Conservation (phyloP, 2,797 vertebrate genomes). For the Sciurus vulgaris region DNA sequence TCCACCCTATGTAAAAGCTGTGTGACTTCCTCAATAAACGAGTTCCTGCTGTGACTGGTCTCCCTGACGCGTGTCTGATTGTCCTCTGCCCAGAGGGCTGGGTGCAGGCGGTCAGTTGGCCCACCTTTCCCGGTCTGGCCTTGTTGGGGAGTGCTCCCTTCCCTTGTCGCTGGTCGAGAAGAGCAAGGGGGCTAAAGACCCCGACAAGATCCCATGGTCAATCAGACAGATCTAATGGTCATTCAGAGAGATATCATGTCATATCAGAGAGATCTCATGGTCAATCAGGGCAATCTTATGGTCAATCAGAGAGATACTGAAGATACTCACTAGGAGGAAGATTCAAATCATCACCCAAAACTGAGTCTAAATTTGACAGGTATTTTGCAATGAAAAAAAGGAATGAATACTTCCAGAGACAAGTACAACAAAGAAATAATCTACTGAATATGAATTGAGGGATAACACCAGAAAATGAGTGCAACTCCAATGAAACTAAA, state of each 20-base stretch:
- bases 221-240: background rate
- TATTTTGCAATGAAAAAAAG: background rate
- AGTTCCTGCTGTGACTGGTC: no score
- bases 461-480: background rate
- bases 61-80: no score
- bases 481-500: accelerated
- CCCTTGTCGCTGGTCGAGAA: no score
- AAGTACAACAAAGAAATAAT: background rate
- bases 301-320: background rate
- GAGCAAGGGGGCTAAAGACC: no score
- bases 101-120: no score
- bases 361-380: background rate
- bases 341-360: background rate
- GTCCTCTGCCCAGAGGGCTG: no score
- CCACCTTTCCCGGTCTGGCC: no score
- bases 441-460: background rate
- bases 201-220: no score
- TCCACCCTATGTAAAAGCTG: no score
- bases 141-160: no score
- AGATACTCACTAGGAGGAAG: background rate
- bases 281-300: background rate
- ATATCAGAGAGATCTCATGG: background rate
- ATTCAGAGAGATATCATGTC: background rate
- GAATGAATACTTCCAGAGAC: background rate
- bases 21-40: no score